Evolutionary conservation across 2,888 invertebrate species (phyloP), one percentile per base, ranked within the genome.

Genomic region (Plutella xylostella): DNA sequence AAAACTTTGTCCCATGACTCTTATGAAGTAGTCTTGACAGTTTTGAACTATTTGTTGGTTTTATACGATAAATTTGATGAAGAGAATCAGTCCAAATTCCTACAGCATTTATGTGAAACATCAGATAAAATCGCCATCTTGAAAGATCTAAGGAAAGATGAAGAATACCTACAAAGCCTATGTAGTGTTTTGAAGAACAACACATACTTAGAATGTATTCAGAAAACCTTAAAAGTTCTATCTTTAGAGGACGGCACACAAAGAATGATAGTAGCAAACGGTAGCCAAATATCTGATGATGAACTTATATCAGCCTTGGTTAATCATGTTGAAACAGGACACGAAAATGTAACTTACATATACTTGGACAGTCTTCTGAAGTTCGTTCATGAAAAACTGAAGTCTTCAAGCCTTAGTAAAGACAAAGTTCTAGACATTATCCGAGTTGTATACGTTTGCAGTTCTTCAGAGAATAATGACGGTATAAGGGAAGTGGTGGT

Each of bases 281-380:
- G 51, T 4, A 43, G 34, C 1, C 46, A 49, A 14, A 46, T 58
- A 2, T 50, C 51, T 0, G 55, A 68, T 18, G 57, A 63, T 4
- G 41, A 51, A 9, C 48, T 74, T 1, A 46, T 74, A 4, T 38
- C 49, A 1, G 61, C 57, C 37, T 52, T 78, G 2, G 47, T 73
- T 3, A 49, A 68, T 2, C 63, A 51, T 2, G 54, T 73, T 0
- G 53, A 63, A 15, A 61, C 52, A 7, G 72, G 69, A 45, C 71
- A 69, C 35, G 77, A 77, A 35, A 73, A 61, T 45, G 43, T 76
- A 11, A 72, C 63, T 1, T 69, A 69, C 51, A 58, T 76, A 14
- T 79, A 74, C 51, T 58, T 82, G 46, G 55, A 63, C 20, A 66
- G 72, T 47, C 51, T 77, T 1, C 53, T 63, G 2, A 58, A 60